Conservation (phyloP, 1,140 invertebrate genomes). For the Patella vulgata region DNA sequence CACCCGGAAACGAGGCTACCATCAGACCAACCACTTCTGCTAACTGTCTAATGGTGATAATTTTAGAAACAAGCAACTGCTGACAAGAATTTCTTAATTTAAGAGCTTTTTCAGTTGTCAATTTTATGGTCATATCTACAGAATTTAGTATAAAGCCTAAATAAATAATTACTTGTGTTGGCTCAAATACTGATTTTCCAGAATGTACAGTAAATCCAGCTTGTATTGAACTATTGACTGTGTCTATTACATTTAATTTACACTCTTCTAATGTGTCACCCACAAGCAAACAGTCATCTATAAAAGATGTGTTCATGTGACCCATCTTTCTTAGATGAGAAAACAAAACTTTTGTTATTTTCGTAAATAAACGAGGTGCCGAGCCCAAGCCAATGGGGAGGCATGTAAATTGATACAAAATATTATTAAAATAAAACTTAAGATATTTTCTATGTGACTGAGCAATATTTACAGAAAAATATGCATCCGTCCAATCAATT, state of each 20-base stretch:
- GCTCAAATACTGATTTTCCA: conserved; percentile 26
- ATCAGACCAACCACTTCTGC: too few species aligned
- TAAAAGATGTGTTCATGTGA: conserved; percentile 14
- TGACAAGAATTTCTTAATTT: too few species aligned
- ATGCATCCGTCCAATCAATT: conserved; percentile 34
- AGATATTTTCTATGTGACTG: conserved; percentile 9
- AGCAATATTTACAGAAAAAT: conserved; percentile 21
- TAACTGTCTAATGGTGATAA: too few species aligned
- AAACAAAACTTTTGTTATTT: conserved; percentile 36
- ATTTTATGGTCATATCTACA: too few species aligned
- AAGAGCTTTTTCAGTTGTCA: too few species aligned
- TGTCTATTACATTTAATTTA: conserved; percentile 18
- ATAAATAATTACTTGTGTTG: conserved; percentile 15
- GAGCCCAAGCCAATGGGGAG: conserved; percentile 21
- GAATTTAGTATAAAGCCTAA: conserved; percentile 34
- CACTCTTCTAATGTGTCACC: conserved; percentile 21
- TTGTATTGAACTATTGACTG: conserved; percentile 6
- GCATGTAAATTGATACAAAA: conserved; percentile 19
- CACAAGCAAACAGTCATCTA: conserved; percentile 22
- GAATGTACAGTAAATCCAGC: conserved; percentile 29
- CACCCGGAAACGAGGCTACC: too few species aligned
- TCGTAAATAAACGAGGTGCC: conserved; percentile 26
- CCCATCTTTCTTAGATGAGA: conserved; percentile 16
- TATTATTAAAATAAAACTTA: conserved; percentile 5
- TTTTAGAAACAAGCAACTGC: too few species aligned